Evolutionary conservation across 1,140 invertebrate species (phyloP).

Genomic region (Panagrolaimus sp.): DNA sequence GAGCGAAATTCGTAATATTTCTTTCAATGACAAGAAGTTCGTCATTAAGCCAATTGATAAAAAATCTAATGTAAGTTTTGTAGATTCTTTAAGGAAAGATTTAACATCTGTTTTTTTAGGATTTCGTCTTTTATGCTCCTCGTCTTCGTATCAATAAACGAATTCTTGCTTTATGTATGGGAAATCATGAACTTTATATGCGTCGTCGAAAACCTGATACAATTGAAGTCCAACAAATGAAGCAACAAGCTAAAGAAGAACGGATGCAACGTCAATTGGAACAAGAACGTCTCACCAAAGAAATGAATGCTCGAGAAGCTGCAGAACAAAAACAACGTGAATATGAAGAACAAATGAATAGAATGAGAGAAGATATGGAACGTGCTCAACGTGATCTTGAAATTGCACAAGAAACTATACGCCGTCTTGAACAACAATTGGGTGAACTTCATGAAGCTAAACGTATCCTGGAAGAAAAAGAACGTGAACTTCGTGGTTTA

Average conservation of each 20-base stretch:
- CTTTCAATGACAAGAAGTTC: slow-evolving; percentile 98
- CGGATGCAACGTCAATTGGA: slow-evolving; percentile 52
- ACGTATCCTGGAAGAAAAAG: slow-evolving; percentile 66
- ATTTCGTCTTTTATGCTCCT: slow-evolving; percentile 97
- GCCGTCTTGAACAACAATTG: slow-evolving; percentile 60
- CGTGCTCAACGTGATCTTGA: slow-evolving; percentile 68
- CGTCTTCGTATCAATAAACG: slow-evolving; percentile 94
- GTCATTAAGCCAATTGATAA: slow-evolving; percentile 99
- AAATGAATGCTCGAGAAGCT: slow-evolving; percentile 62
- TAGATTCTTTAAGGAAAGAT: neutral
- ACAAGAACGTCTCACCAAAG: slow-evolving; percentile 56
- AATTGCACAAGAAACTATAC: slow-evolving; percentile 65
- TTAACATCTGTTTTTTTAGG: slow-evolving; percentile 62
- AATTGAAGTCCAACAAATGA: slow-evolving; percentile 98
- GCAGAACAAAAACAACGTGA: slow-evolving; percentile 62
- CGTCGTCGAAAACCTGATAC: slow-evolving; percentile 88
- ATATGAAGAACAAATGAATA: slow-evolving; percentile 61
- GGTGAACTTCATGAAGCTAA: slow-evolving; percentile 59
- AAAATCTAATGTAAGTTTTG: slow-evolving; percentile 74
- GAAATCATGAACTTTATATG: slow-evolving; percentile 96
- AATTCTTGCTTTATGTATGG: slow-evolving; percentile 93
- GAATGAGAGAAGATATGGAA: slow-evolving; percentile 63
- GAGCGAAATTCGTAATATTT: slow-evolving; percentile 99
- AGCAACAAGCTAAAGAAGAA: slow-evolving; percentile 76
- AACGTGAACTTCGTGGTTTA: slow-evolving; percentile 75